Evolutionary conservation across 1,140 invertebrate genomes (phyloP).

Genomic region (Diachasma alloeum): DNA sequence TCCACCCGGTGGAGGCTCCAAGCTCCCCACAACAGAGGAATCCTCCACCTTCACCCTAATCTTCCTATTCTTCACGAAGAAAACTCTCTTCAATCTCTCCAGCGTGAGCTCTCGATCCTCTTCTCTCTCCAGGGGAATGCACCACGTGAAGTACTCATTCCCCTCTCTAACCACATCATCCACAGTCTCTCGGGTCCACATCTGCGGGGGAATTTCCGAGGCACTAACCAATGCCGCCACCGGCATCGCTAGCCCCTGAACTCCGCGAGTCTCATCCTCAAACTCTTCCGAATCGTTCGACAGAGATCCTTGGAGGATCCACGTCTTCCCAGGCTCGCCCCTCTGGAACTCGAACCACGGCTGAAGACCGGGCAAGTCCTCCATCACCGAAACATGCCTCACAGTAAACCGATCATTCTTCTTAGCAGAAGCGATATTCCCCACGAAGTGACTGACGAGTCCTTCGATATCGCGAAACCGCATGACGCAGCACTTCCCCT

Average conservation of each 20-base stretch:
- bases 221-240: conserved; percentile 44
- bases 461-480: conserved; percentile 40
- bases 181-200: conserved; percentile 44
- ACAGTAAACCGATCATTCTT: conserved; percentile 55
- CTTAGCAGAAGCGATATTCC: conserved; percentile 42
- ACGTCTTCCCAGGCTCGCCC: conserved; percentile 43
- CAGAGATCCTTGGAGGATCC: conserved; percentile 50
- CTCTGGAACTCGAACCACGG: conserved; percentile 52
- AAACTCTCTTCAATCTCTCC: conserved; percentile 41
- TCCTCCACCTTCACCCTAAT: conserved; percentile 48
- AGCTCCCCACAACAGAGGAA: conserved; percentile 38
- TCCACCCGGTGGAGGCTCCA: conserved; percentile 10
- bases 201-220: conserved; percentile 36
- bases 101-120: conserved; percentile 37
- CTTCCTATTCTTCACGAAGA: conserved; percentile 50
- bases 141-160: conserved; percentile 54
- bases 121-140: conserved; percentile 28
- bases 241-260: conserved; percentile 52
- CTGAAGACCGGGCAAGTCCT: conserved; percentile 48
- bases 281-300: conserved; percentile 45
- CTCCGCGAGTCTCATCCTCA: conserved; percentile 44
- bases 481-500: conserved; percentile 52
- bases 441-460: conserved; percentile 37
- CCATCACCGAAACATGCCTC: conserved; percentile 38
- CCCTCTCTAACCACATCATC: conserved; percentile 47